A percentile compares a stretch with the other conserved stretches of the same genome.
Evolutionary conservation across 2,113 vertebrate species (phyloP).

Genomic region (Anarrhichthys ocellatus): DNA sequence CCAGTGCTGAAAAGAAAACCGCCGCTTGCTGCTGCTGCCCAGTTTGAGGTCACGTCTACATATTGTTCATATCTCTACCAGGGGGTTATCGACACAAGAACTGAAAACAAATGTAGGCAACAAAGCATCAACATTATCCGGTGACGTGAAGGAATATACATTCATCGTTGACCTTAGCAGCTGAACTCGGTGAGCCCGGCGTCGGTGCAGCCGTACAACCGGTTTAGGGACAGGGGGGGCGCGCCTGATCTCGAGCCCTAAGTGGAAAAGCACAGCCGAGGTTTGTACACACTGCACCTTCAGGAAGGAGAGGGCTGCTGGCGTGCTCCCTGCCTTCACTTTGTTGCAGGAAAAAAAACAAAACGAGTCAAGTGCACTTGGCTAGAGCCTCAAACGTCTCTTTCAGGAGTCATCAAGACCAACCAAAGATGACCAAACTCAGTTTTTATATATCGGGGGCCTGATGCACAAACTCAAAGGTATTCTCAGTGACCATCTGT

Average conservation of each 20-base stretch:
- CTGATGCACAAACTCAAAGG: slow-evolving; percentile 34
- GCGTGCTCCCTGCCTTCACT: slow-evolving; percentile 73
- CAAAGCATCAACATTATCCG: slow-evolving; percentile 45
- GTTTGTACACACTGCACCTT: slow-evolving; percentile 38
- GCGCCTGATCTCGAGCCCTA: slow-evolving; percentile 11
- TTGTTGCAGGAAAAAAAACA: slow-evolving; percentile 51
- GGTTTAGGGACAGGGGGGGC: background rate
- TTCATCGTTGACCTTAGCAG: slow-evolving; percentile 84
- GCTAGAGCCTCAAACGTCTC: slow-evolving; percentile 55
- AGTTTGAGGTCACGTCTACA: slow-evolving; percentile 43
- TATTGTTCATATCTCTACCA: slow-evolving; percentile 28
- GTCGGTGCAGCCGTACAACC: slow-evolving; percentile 53
- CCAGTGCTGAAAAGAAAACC: slow-evolving; percentile 58
- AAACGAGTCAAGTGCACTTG: slow-evolving; percentile 78
- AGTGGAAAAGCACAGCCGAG: slow-evolving; percentile 28
- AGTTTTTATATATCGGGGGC: slow-evolving; percentile 11
- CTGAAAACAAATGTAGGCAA: slow-evolving; percentile 62
- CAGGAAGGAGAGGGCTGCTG: slow-evolving; percentile 66
- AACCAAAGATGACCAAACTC: slow-evolving; percentile 11
- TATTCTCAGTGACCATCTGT: slow-evolving; percentile 39
- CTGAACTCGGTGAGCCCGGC: slow-evolving; percentile 77
- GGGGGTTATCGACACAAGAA: slow-evolving; percentile 39
- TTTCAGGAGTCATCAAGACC: slow-evolving; percentile 30
- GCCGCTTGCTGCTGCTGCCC: slow-evolving; percentile 26
- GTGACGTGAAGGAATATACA: slow-evolving; percentile 79